Conservation (phyloP, 2,888 invertebrate genomes). For the Tetrapedia diversipes region DNA sequence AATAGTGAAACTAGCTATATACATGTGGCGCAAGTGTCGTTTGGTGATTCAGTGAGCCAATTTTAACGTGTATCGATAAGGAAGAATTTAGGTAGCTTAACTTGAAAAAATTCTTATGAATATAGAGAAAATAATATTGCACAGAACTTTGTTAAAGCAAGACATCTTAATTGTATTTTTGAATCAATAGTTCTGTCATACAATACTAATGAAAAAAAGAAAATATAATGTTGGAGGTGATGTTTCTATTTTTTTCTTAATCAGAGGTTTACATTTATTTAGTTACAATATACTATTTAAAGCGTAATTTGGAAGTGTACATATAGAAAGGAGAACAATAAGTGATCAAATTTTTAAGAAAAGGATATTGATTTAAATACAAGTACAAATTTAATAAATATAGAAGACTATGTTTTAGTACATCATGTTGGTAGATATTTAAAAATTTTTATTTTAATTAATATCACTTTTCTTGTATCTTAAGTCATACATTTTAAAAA, state of each 20-base stretch:
- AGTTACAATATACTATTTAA: constrained; percentile 5
- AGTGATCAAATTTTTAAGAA: neutral
- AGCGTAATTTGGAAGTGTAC: neutral
- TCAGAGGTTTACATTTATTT: constrained; percentile 3
- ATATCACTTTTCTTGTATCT: constrained; percentile 12
- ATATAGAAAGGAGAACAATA: neutral
- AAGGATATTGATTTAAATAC: constrained; percentile 17
- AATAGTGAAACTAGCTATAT: constrained; percentile 27
- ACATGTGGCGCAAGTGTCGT: constrained; percentile 6
- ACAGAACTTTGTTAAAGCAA: constrained; percentile 13
- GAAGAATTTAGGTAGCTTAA: constrained; percentile 26
- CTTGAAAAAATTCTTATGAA: constrained; percentile 10
- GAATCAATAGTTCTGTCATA: constrained; percentile 15
- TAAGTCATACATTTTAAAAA: neutral
- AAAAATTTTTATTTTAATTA: neutral
- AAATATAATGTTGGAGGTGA: neutral
- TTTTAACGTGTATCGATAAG: constrained; percentile 26
- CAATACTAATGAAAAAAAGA: constrained; percentile 6
- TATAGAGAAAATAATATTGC: constrained; percentile 23
- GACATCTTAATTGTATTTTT: constrained; percentile 23
- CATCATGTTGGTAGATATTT: constrained; percentile 4
- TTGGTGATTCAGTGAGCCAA: neutral
- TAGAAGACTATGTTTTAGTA: neutral
- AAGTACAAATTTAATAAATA: constrained; percentile 26
- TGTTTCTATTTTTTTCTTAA: constrained; percentile 11